Evolutionary conservation across 2,113 vertebrate species (phyloP).

Genomic region (Cottus gobio): DNA sequence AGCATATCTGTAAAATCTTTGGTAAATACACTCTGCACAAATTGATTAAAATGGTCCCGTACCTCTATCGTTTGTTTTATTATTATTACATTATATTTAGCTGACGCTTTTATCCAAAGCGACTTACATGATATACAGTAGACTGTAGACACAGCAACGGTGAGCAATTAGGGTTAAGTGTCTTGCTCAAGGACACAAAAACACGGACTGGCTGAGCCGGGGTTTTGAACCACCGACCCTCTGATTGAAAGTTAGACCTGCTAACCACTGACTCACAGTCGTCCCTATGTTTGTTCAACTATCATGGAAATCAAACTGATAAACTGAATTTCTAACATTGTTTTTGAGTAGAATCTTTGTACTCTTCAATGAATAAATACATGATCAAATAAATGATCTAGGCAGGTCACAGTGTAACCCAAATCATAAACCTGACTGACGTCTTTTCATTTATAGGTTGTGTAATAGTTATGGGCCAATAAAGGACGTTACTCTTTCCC

Average conservation of each 20-base stretch:
- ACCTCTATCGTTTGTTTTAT: background rate
- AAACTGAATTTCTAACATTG: background rate
- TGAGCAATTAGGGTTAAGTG: too few relatives aligned
- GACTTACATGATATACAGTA: too few relatives aligned
- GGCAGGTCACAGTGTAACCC: background rate
- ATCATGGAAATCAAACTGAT: background rate
- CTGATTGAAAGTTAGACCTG: too few relatives aligned
- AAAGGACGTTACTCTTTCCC: slow-evolving; percentile 13
- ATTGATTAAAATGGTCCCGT: background rate
- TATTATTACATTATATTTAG: too few relatives aligned
- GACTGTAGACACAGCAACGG: too few relatives aligned
- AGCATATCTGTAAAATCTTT: background rate
- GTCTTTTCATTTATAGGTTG: background rate
- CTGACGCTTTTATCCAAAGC: too few relatives aligned
- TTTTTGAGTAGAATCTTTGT: background rate
- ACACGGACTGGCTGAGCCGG: too few relatives aligned
- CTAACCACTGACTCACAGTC: too few relatives aligned
- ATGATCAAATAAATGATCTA: background rate
- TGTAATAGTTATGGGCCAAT: background rate
- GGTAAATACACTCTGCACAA: background rate
- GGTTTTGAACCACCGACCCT: too few relatives aligned
- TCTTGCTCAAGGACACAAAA: too few relatives aligned
- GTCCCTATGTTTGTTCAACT: too few relatives aligned
- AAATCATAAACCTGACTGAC: background rate
- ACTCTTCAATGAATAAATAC: background rate